Percentiles rank a stretch among this genome's conserved stretches.
These are phyloP conservation scores for Chelonia mydas DNA, from an alignment of 2,797 vertebrate genomes.

Conservation along the genomic window DNA sequence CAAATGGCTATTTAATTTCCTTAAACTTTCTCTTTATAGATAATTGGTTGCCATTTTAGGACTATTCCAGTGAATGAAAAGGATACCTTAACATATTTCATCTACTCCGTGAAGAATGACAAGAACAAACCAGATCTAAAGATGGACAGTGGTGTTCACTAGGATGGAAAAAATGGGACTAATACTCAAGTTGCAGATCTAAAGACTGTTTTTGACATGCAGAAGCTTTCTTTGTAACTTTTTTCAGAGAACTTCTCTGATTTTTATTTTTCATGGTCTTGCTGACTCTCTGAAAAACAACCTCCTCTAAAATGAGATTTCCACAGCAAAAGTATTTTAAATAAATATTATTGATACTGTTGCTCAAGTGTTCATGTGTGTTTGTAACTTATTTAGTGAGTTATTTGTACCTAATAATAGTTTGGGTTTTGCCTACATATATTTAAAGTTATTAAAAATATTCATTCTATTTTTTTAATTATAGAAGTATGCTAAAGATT, in stretches of 20 bases:
- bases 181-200: slow-evolving; percentile 58
- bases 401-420: slow-evolving; percentile 28
- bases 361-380: slow-evolving; percentile 62
- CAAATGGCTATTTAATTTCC: slow-evolving; percentile 49
- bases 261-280: slow-evolving; percentile 82
- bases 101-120: slow-evolving; percentile 88
- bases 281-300: slow-evolving; percentile 70
- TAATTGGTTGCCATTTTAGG: slow-evolving; percentile 88
- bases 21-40: slow-evolving; percentile 77
- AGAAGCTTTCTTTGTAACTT: slow-evolving; percentile 81
- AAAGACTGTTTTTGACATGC: slow-evolving; percentile 78
- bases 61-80: slow-evolving; percentile 89
- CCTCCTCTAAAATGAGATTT: slow-evolving; percentile 69
- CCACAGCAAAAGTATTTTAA: slow-evolving; percentile 83
- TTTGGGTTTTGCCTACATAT: slow-evolving; percentile 20
- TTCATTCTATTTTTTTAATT: slow-evolving; percentile 55
- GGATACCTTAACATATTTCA: slow-evolving; percentile 89
- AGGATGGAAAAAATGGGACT: slow-evolving; percentile 70
- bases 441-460: slow-evolving; percentile 33
- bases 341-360: slow-evolving; percentile 81
- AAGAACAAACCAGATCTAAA: slow-evolving; percentile 87
- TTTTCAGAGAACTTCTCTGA: slow-evolving; percentile 70
- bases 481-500: not conserved
- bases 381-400: slow-evolving; percentile 64
- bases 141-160: slow-evolving; percentile 84